A percentile compares a stretch with the other conserved stretches of the same genome.
phyloP scores from a whole-genome alignment of 2,113 vertebrate species.

The Hemiprocne comata region DNA sequence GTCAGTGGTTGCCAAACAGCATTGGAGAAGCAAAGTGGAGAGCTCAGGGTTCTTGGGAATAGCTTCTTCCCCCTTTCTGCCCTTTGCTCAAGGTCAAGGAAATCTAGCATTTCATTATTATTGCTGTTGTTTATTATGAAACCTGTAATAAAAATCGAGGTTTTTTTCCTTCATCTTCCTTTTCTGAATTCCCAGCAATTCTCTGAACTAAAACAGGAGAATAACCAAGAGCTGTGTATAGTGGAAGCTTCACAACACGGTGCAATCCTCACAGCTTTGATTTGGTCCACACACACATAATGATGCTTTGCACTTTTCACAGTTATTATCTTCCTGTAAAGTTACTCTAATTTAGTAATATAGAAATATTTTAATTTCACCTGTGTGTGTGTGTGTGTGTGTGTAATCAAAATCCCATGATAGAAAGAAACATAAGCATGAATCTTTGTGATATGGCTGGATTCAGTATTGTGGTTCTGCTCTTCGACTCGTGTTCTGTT shows the following conservation, averaged over 20 bases:
- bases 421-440: not conserved
- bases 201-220: not conserved
- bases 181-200: not conserved
- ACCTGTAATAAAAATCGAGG: not conserved
- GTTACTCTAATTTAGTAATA: not conserved
- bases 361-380: not conserved
- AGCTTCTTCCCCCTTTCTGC: not conserved
- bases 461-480: not conserved
- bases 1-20: not conserved
- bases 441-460: not conserved
- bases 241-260: not conserved
- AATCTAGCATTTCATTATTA: not conserved
- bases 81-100: constrained; percentile 6
- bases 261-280: not conserved
- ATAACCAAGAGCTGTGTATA: not conserved
- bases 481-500: not conserved
- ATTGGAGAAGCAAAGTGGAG: not conserved
- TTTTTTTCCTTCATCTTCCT: not conserved
- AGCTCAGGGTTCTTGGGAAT: not conserved
- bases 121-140: not conserved
- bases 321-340: not conserved
- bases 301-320: not conserved
- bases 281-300: fast-evolving
- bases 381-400: not conserved
- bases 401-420: not conserved